Base-by-base conservation (phyloP, 2,888 invertebrate genomes). In the Dromius quadrimaculatus region DNA sequence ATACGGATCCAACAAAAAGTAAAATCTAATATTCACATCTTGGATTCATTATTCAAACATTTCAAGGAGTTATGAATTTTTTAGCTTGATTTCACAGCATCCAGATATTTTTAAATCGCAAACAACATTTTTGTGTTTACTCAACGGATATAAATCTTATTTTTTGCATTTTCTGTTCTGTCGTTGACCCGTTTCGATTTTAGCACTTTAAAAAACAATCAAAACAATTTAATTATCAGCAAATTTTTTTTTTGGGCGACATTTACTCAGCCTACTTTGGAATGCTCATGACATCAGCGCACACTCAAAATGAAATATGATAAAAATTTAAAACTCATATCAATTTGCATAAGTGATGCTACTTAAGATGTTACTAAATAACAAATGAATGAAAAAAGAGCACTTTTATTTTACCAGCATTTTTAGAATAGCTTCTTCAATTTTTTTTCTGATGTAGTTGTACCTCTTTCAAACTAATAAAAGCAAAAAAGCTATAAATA, bases 231-330 rank as follows among this genome's bases (percentile, higher is more conserved):
- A 47, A 47, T 47, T 47, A 47, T 47, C 50, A 47, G 20, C 11
- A 54, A 19, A 50, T 19, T 28, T 50, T 50, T 28, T 38, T 38
- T 38, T 59, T 19, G 8, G 17, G 15, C 28, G 59, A 59, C 59
- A 38, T 61, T 65, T 65, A 22, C 45, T 17, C 20, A 47, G 36
- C 17, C 19, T 34, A 65, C 45, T 65, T 34, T 19, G 22, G 13
- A 38, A 9, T 28, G 23, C 8, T n/a, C 34, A 65, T 65, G 65
- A 65, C 65, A 65, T 65, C 65, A 62, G 41, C 5, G 4, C 6
- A 54, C 50, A 50, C 11, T 43, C 17, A n/a, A 17, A 17, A 20
- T 36, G 22, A 50, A 45, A 50, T 34, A 36, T 50, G 63, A 34
- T 65, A 65, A 47, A 8, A 62, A 19, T 34, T 65, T 50, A 50